These are phyloP conservation scores for Anniella stebbinsi DNA, from an alignment of 2,797 vertebrate species.

Conservation along the genomic window DNA sequence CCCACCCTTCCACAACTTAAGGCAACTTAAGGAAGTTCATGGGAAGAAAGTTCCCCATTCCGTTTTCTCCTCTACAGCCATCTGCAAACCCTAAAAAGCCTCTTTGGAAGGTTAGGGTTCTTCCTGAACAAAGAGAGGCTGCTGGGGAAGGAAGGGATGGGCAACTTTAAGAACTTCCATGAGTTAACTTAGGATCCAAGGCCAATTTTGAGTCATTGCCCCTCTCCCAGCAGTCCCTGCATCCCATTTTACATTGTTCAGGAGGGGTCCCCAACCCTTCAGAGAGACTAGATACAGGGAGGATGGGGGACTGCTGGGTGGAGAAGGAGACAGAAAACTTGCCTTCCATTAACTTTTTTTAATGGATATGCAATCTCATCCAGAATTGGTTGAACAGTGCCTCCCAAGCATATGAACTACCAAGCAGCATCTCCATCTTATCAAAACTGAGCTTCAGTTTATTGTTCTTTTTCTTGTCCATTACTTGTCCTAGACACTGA, in stretches of 20 bases:
- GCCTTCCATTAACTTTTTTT: background rate
- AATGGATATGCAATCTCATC: background rate
- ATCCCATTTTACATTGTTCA: background rate
- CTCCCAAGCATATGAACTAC: background rate
- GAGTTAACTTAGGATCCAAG: background rate
- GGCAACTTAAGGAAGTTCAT: too few relatives aligned
- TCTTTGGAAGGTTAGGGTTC: background rate
- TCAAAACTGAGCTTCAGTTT: background rate
- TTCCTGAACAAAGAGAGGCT: background rate
- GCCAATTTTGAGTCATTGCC: background rate
- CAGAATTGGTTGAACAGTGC: background rate
- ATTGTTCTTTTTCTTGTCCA: background rate
- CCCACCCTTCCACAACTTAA: too few relatives aligned
- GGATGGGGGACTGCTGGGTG: background rate
- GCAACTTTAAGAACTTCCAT: background rate
- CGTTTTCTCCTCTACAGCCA: too few relatives aligned
- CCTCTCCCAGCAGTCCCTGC: background rate
- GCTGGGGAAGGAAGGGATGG: background rate
- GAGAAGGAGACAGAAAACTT: background rate
- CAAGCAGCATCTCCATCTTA: background rate
- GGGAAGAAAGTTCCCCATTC: too few relatives aligned
- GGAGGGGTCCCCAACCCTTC: background rate
- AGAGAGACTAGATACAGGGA: too few relatives aligned
- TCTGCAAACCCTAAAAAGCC: background rate
- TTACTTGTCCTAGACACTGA: background rate